A percentile compares a stretch with the other conserved stretches of the same genome.
Evolutionary conservation across 1,140 invertebrate species (phyloP).

Genomic region (Platyura marginata): DNA sequence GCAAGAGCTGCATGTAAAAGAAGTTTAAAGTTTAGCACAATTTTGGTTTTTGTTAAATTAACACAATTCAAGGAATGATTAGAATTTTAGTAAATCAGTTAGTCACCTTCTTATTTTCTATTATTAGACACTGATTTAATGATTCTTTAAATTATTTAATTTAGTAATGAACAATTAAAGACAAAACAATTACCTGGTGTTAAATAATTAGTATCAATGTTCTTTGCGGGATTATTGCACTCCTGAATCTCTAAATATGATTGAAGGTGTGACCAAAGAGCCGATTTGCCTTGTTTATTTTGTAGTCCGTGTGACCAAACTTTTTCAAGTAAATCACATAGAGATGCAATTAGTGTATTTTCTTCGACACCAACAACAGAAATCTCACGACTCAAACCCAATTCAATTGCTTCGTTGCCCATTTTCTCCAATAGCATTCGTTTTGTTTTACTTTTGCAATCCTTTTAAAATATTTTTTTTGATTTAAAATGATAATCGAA

Average conservation of each 20-base stretch:
- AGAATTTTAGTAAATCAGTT: too few species aligned
- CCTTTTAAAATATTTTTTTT: conserved; percentile 28
- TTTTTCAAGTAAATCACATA: conserved; percentile 93
- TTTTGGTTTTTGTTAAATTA: too few species aligned
- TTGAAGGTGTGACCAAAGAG: conserved; percentile 82
- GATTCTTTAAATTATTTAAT: too few species aligned
- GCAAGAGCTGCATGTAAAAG: conserved; percentile 49
- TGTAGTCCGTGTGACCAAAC: conserved; percentile 97
- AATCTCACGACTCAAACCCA: conserved; percentile 47
- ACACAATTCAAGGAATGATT: too few species aligned
- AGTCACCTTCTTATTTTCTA: too few species aligned
- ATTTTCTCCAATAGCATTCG: conserved; percentile 96
- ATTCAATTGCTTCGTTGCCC: conserved; percentile 62
- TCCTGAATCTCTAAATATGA: conserved; percentile 81
- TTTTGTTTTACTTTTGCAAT: conserved; percentile 87
- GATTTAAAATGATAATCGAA: neutral
- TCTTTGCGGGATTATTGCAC: conserved; percentile 46
- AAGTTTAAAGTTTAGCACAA: neutral
- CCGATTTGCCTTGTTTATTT: conserved; percentile 88
- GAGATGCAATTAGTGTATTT: conserved; percentile 89
- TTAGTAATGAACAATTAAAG: conserved; percentile 3
- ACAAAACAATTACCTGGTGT: conserved; percentile 55
- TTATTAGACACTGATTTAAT: too few species aligned
- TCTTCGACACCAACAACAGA: conserved; percentile 67
- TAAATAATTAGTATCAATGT: conserved; percentile 59